Percentiles rank a stretch among this genome's conserved stretches.
Conservation (phyloP, 2,888 invertebrate species). For the Scaptomyza flava region DNA sequence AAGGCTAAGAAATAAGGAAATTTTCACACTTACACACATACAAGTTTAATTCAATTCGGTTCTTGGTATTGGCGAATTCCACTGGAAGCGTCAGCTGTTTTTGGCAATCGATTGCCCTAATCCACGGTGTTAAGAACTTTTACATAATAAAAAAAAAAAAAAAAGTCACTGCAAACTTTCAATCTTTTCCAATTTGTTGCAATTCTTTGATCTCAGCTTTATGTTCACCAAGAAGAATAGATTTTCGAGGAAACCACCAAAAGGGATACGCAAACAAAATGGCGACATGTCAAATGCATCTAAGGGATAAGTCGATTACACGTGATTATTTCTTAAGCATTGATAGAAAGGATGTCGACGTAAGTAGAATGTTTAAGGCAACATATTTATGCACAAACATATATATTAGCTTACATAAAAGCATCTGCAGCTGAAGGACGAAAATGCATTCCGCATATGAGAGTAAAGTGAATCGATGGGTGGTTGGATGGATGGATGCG, state of each 20-base stretch:
- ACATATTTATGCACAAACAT: not conserved
- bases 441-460: not conserved
- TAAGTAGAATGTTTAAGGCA: too few relatives aligned
- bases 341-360: not conserved
- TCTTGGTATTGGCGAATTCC: too few relatives aligned
- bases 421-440: not conserved
- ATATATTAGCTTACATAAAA: not conserved
- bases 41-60: too few relatives aligned
- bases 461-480: not conserved
- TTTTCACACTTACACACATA: too few relatives aligned
- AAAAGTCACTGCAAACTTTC: too few relatives aligned
- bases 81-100: too few relatives aligned
- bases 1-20: too few relatives aligned
- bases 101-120: too few relatives aligned
- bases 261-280: not conserved
- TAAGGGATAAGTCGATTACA: not conserved
- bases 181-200: too few relatives aligned
- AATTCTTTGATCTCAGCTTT: too few relatives aligned
- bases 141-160: too few relatives aligned
- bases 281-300: not conserved
- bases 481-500: not conserved
- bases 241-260: not conserved
- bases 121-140: too few relatives aligned
- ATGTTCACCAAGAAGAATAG: not conserved
- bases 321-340: not conserved